Evolutionary conservation across 2,113 vertebrate genomes (phyloP), one percentile per base, ranked within the genome.

Genomic region (Nothobranchius furzeri): DNA sequence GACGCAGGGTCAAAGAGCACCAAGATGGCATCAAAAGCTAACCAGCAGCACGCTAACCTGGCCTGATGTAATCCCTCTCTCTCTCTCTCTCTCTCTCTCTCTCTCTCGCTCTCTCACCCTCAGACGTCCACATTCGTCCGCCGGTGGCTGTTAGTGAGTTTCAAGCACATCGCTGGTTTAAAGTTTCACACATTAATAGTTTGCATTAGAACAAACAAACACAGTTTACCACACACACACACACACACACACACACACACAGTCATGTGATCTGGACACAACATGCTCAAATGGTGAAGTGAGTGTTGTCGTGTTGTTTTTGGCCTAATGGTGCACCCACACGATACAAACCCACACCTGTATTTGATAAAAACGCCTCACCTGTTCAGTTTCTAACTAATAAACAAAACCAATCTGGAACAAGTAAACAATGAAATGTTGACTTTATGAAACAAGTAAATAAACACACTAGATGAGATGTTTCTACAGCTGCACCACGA

Each of bases 141-240:
- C 74, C 68, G 86, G 88, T 80, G 82, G 92, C 91, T 94, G 97
- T 99, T 99, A 99, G 98, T 99, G 91, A 95, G 95, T 96, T 94
- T 94, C 93, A 96, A 98, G 96, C 95, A 96, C 95, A 96, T 95
- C 91, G 95, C 95, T 93, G 93, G 94, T 97, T 98, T 84, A 86
- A 98, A 95, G 94, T 87, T 86, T 89, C 87, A 93, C 88, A 93
- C 87, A 89, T 81, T 86, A 90, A 91, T 84, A 88, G 70, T 69
- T 69, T 90, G 88, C 90, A 93, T 94, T 93, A 90, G 89, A 88
- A 86, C 67, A 85, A 87, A 86, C 67, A 86, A 60, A 84, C 69
- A 85, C 53, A 86, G 50, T 30, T 30, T 30, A 30, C 30, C 59
- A 67, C 66, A 84, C 79, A 81, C 62, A 70, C 37, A 51, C 65